phyloP scores from a whole-genome alignment of 2,797 vertebrate species.

The Tarsius wallacei region DNA sequence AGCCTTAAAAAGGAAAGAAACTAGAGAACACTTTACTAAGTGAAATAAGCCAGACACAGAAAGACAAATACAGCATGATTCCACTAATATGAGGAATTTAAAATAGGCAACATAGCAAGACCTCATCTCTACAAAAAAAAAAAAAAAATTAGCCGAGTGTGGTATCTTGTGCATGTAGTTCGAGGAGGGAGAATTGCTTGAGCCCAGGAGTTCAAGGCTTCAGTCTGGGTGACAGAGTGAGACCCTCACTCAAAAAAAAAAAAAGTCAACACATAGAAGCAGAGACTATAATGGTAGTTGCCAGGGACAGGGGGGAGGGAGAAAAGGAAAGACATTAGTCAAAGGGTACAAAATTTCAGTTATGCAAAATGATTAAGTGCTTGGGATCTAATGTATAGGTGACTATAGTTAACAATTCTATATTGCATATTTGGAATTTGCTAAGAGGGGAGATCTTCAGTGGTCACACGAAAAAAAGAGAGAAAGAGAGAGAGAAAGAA shows the following conservation, averaged over 20 bases:
- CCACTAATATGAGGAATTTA: background rate
- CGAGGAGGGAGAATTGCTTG: no score
- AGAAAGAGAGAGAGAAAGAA: no score
- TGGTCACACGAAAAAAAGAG: background rate
- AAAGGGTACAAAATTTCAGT: background rate
- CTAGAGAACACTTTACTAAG: background rate
- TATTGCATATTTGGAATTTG: background rate
- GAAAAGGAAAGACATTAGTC: background rate
- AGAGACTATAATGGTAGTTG: background rate
- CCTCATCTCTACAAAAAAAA: no score
- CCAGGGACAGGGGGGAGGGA: background rate
- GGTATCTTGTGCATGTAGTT: no score
- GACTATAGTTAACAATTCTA: background rate
- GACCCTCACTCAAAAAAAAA: no score
- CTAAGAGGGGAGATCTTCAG: background rate
- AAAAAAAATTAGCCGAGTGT: no score
- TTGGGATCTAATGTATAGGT: background rate
- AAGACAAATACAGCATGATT: background rate
- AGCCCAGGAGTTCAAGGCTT: no score
- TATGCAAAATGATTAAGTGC: background rate
- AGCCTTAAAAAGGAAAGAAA: background rate
- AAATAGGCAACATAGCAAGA: no score
- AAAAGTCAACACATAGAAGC: background rate
- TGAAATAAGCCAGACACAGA: background rate
- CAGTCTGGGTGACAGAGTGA: no score